Conservation (phyloP, 2,888 invertebrate genomes). For the Diarsia rubi region DNA sequence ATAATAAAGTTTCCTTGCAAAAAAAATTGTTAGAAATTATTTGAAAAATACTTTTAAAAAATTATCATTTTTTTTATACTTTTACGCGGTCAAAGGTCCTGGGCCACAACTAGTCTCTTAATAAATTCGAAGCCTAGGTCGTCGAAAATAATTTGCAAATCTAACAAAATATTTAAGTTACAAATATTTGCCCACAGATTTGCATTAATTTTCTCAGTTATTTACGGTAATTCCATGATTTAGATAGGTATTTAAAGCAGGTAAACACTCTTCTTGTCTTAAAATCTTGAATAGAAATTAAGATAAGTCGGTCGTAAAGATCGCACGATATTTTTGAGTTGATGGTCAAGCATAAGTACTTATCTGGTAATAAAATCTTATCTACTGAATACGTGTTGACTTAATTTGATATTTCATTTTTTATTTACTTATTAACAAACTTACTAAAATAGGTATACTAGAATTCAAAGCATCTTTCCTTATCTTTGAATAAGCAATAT, state of each 20-base stretch:
- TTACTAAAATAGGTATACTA: background rate
- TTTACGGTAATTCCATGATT: conserved; percentile 29
- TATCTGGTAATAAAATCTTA: conserved; percentile 6
- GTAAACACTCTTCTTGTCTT: conserved; percentile 16
- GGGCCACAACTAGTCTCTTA: too few relatives aligned
- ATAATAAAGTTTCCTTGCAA: too few relatives aligned
- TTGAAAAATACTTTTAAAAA: too few relatives aligned
- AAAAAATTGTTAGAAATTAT: too few relatives aligned
- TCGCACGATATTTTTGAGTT: conserved; percentile 2
- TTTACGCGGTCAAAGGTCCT: too few relatives aligned
- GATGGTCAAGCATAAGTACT: background rate
- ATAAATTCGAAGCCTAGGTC: background rate
- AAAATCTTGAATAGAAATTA: conserved; percentile 27
- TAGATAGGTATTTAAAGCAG: conserved; percentile 10
- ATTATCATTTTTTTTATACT: too few relatives aligned
- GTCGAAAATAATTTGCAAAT: conserved; percentile 6
- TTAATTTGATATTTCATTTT: background rate
- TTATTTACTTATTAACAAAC: background rate
- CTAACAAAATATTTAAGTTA: background rate
- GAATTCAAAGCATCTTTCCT: background rate
- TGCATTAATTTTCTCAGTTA: conserved; percentile 20
- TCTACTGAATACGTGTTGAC: conserved; percentile 15
- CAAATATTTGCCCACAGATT: conserved; percentile 4
- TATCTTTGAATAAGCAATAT: background rate
- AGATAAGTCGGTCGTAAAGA: conserved; percentile 16